Evolutionary conservation across 1,140 invertebrate species (phyloP).

Genomic region (Helicoverpa armigera): DNA sequence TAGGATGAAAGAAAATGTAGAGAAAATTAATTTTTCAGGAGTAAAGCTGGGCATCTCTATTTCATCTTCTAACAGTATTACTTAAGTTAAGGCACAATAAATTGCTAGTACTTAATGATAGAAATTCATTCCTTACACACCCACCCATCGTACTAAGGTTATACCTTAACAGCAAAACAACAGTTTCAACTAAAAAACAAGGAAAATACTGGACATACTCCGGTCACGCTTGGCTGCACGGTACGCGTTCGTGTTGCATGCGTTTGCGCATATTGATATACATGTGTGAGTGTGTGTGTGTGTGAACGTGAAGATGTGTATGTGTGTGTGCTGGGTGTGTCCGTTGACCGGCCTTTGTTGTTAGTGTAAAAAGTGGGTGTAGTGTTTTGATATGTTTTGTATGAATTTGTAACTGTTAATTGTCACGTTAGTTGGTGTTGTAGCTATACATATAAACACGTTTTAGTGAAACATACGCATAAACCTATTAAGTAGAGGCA

Average conservation of each 20-base stretch:
- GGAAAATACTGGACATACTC: conserved; percentile 19
- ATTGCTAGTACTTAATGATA: too few relatives aligned
- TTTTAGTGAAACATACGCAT: too few relatives aligned
- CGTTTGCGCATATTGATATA: background rate
- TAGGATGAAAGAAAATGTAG: too few relatives aligned
- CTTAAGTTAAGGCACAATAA: too few relatives aligned
- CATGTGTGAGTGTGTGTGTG: background rate
- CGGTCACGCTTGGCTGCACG: background rate
- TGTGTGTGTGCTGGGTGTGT: conserved; percentile 35
- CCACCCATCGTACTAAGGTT: too few relatives aligned
- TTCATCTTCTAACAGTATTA: too few relatives aligned
- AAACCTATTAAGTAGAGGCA: too few relatives aligned
- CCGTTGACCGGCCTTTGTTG: conserved; percentile 30
- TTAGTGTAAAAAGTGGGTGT: background rate
- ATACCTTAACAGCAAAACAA: background rate
- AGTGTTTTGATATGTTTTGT: background rate
- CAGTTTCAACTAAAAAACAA: background rate
- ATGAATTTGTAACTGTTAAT: background rate
- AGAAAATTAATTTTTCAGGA: too few relatives aligned
- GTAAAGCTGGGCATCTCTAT: too few relatives aligned
- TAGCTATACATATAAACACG: too few relatives aligned
- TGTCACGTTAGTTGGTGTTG: background rate
- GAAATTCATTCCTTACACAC: too few relatives aligned
- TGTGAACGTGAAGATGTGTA: background rate
- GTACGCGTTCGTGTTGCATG: background rate